Evolutionary conservation across 2,797 vertebrate species (phyloP).

Genomic region (Hemitrygon akajei): DNA sequence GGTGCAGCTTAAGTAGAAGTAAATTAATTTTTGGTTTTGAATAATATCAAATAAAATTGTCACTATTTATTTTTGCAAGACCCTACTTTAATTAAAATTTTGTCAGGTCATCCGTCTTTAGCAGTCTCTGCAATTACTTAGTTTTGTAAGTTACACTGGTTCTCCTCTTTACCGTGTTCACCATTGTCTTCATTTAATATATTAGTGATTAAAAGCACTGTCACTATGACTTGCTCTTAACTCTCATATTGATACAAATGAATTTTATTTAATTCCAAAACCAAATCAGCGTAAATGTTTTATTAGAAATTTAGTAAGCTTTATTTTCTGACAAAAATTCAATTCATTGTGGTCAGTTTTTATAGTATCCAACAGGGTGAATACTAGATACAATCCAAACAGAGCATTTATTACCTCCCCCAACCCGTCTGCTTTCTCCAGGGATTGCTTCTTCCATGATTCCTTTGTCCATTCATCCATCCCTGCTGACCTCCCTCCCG

Average conservation of each 20-base stretch:
- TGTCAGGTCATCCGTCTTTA: slow-evolving; percentile 55
- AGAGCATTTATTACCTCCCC: background rate
- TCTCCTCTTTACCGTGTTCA: slow-evolving; percentile 42
- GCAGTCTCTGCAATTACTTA: slow-evolving; percentile 48
- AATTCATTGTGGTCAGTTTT: background rate
- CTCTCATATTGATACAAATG: background rate
- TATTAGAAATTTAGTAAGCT: background rate
- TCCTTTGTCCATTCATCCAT: too few species aligned
- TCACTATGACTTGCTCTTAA: background rate
- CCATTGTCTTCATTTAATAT: slow-evolving; percentile 40
- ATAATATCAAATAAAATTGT: slow-evolving; percentile 48
- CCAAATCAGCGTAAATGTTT: background rate
- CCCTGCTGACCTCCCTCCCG: too few species aligned
- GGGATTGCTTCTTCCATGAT: too few species aligned
- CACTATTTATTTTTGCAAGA: slow-evolving; percentile 45
- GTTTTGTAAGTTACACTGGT: slow-evolving; percentile 49
- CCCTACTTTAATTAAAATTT: slow-evolving; percentile 53
- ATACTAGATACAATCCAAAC: background rate
- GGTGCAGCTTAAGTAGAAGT: slow-evolving; percentile 48
- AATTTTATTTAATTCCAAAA: background rate
- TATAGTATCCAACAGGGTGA: background rate
- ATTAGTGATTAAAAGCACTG: background rate
- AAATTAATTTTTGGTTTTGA: slow-evolving; percentile 56
- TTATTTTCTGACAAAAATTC: background rate
- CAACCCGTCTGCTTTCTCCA: too few species aligned